These are phyloP conservation scores for Dasypogon diadema DNA, from an alignment of 2,888 invertebrate species.

Conservation along the genomic window DNA sequence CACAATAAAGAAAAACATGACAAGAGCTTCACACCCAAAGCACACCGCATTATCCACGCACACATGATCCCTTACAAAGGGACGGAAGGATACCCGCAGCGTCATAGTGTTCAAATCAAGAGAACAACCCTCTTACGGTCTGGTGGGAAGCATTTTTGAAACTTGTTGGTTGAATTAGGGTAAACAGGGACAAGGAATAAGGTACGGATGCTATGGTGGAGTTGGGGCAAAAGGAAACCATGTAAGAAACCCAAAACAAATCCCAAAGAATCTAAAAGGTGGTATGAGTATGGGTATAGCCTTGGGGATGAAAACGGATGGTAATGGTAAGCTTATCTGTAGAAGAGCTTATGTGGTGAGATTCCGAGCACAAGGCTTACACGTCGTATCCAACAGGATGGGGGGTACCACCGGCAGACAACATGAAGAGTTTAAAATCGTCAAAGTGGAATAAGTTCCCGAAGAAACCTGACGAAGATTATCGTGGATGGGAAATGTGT, in stretches of 20 bases:
- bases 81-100: background rate
- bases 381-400: too few species aligned
- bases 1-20: background rate
- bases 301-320: too few species aligned
- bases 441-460: too few species aligned
- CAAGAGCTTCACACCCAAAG: background rate
- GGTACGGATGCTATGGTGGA: background rate
- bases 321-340: background rate
- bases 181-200: slow-evolving; percentile 7
- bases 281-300: background rate
- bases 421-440: too few species aligned
- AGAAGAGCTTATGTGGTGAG: too few species aligned
- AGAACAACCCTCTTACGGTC: slow-evolving; percentile 21
- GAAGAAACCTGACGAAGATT: too few species aligned
- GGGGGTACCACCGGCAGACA: too few species aligned
- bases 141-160: slow-evolving; percentile 20
- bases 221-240: background rate
- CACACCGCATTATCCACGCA: background rate
- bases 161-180: slow-evolving; percentile 32
- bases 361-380: too few species aligned
- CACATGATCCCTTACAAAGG: background rate
- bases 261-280: background rate
- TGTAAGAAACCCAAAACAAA: background rate
- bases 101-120: slow-evolving; percentile 29
- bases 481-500: too few species aligned